Percentiles rank a stretch among this genome's conserved stretches.
Evolutionary conservation across 2,888 invertebrate species (phyloP).

Genomic region (Hirtodrosophila cameraria): DNA sequence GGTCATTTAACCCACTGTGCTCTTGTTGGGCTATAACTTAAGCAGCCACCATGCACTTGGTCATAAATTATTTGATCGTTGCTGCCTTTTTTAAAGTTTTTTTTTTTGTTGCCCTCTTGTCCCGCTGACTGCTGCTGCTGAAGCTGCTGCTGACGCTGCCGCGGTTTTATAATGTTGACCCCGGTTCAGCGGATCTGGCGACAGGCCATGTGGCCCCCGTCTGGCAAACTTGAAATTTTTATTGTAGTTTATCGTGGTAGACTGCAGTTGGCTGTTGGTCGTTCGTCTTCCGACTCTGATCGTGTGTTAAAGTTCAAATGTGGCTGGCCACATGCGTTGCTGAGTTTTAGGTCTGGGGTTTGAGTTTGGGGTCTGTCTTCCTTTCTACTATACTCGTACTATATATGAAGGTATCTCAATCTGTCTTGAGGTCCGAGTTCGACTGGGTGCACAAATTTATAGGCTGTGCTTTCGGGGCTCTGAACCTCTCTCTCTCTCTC

Average conservation of each 20-base stretch:
- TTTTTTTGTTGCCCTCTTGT: conserved; percentile 18
- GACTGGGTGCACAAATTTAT: conserved; percentile 48
- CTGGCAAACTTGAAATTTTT: conserved; percentile 73
- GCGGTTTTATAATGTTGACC: conserved; percentile 77
- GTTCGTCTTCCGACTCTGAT: conserved; percentile 44
- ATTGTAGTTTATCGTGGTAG: conserved; percentile 55
- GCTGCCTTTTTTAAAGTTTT: conserved; percentile 38
- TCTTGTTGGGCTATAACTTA: conserved; percentile 69
- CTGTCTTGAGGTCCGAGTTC: conserved; percentile 51
- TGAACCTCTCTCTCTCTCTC: conserved; percentile 11
- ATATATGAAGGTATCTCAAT: conserved; percentile 74
- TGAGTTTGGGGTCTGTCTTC: conserved; percentile 26
- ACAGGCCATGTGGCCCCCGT: conserved; percentile 48
- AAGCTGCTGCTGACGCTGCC: too few relatives aligned
- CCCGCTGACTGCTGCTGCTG: conserved; percentile 32
- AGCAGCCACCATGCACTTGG: conserved; percentile 76
- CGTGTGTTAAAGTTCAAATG: conserved; percentile 77
- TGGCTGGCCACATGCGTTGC: conserved; percentile 66
- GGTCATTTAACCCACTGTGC: too few relatives aligned
- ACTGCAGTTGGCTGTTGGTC: conserved; percentile 33
- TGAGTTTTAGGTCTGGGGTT: conserved; percentile 1
- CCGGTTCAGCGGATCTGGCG: conserved; percentile 69
- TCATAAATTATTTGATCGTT: conserved; percentile 78
- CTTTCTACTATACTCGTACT: too few relatives aligned
- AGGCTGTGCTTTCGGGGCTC: conserved; percentile 39